Base-by-base conservation (phyloP, 2,113 vertebrate species). In the Sclerurus mexicanus region DNA sequence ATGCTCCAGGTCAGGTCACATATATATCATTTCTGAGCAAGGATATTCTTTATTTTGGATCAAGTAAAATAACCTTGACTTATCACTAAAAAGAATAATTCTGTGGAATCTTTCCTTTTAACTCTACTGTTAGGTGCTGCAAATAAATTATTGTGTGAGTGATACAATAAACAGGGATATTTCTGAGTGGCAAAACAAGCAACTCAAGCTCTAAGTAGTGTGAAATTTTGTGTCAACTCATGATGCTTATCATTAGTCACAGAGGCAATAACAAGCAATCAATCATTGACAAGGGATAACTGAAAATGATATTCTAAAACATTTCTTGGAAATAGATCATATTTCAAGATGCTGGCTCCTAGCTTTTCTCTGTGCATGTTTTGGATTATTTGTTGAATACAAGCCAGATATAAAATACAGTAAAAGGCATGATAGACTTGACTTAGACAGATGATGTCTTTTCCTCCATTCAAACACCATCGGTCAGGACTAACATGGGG, bases 1-100 rank as follows among this genome's bases (percentile, higher is more conserved):
- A 93, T 96, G 91, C 58, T 71, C 71, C 90, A 85, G 97, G 96
- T 96, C 95, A 83, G 92, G 84, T 97, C 95, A 95, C 39, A 84
- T 25, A 90, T 90, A 92, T 78, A 96, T 96, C 20, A 95, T 84
- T 97, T 96, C 93, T 85, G 58, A 90, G 67, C 83, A 86, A 88
- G 78, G 91, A 97, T 96, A 87, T 89, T 81, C 59, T 66, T 82
- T 96, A 78, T 85, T 95, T 96, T 89, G 78, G 92, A 95, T 95
- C 60, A 95, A 93, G 91, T 95, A 55, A 97, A 95, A 92, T 66
- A 96, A 85, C 81, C 16, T 56, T 90, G 91, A 93, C 77, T 95
- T 96, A 97, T 92, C 96, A 94, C 78, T 85, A 86, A 87, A 88
- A 91, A 78, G 85, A 97, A 77, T 88, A 95, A 96, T 95, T 95